phyloP scores from a whole-genome alignment of 2,888 invertebrate species.

The Andrena flavipes region DNA sequence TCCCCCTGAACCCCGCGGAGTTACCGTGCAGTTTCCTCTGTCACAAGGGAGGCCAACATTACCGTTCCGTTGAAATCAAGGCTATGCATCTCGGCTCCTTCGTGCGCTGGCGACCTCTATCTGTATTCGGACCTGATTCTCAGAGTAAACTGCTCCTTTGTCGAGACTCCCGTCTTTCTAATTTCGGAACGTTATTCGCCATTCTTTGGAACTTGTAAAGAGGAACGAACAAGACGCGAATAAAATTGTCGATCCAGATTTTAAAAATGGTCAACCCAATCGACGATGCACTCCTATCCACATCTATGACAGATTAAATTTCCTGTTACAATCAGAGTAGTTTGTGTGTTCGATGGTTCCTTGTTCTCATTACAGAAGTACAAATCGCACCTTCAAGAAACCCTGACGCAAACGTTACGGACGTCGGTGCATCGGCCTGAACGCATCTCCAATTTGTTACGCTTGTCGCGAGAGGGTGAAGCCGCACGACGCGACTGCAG shows the following conservation, averaged over 20 bases:
- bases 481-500: conserved; percentile 44
- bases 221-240: background rate
- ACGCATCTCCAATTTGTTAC: conserved; percentile 20
- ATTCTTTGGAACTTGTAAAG: background rate
- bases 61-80: conserved; percentile 33
- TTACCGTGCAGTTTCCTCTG: conserved; percentile 40
- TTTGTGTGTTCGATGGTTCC: too few relatives aligned
- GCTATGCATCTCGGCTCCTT: conserved; percentile 22
- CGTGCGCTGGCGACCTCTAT: background rate
- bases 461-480: background rate
- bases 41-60: conserved; percentile 42
- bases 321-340: too few relatives aligned
- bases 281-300: too few relatives aligned
- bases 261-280: background rate
- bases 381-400: background rate
- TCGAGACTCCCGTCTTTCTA: conserved; percentile 3
- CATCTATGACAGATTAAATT: too few relatives aligned
- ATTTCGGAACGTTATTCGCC: background rate
- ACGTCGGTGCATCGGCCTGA: conserved; percentile 1
- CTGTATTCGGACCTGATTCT: conserved; percentile 3
- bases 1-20: conserved; percentile 36
- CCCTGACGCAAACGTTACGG: background rate
- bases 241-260: background rate
- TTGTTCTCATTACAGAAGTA: background rate
- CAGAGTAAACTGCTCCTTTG: background rate